phyloP scores from a whole-genome alignment of 2,113 vertebrate species.

The Grantiella picta region DNA sequence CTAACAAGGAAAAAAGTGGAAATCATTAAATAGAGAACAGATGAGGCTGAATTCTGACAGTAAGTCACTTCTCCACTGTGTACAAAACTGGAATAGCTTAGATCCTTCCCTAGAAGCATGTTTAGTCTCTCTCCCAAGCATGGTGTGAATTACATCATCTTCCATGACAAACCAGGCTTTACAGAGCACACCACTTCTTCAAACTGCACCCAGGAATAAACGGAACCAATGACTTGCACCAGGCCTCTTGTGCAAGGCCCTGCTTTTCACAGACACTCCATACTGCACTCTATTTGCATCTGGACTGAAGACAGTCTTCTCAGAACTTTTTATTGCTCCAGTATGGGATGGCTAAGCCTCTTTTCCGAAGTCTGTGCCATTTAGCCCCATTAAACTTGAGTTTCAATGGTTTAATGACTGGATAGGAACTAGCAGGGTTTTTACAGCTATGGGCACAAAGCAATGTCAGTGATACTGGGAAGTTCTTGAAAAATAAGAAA shows the following conservation, averaged over 20 bases:
- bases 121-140: background rate
- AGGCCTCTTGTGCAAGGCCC: background rate
- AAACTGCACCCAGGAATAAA: background rate
- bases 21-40: background rate
- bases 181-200: background rate
- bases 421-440: background rate
- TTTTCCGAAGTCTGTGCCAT: background rate
- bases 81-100: background rate
- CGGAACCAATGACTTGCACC: background rate
- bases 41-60: background rate
- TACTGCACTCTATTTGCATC: background rate
- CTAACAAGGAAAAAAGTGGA: background rate
- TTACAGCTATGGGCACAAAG: background rate
- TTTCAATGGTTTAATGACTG: background rate
- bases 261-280: background rate
- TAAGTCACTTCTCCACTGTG: background rate
- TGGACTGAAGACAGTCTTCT: background rate
- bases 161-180: background rate
- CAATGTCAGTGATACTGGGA: background rate
- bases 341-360: background rate
- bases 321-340: background rate
- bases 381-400: background rate
- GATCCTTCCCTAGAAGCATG: background rate
- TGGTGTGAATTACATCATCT: conserved; percentile 33
- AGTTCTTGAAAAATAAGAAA: background rate